Conservation (phyloP, 2,888 invertebrate genomes). For the Drosophila sordidula region DNA sequence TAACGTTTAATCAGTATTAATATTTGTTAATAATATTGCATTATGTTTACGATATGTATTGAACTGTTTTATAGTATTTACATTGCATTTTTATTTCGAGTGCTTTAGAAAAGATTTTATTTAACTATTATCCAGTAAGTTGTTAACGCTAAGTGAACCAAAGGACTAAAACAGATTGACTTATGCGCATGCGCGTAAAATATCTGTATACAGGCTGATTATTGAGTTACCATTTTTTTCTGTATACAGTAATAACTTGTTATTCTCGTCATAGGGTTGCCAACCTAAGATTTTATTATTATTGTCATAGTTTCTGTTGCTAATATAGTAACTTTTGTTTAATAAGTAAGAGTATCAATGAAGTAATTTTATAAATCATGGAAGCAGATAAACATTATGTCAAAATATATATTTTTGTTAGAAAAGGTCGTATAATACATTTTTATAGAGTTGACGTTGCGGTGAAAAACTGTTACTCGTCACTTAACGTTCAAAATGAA, state of each 20-base stretch:
- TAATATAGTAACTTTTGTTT: neutral
- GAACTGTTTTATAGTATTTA: conserved; percentile 54
- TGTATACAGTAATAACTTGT: conserved; percentile 64
- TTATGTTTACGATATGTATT: conserved; percentile 66
- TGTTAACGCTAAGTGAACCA: conserved; percentile 68
- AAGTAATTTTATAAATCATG: too few species aligned
- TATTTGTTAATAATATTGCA: conserved; percentile 45
- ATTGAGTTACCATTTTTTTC: conserved; percentile 74
- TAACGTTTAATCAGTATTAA: conserved; percentile 53
- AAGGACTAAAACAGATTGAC: conserved; percentile 66
- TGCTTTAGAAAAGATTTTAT: conserved; percentile 46
- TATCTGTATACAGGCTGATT: conserved; percentile 75
- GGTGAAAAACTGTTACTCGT: too few species aligned
- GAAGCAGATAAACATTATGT: too few species aligned
- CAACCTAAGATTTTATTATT: conserved; percentile 24
- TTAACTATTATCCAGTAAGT: conserved; percentile 64
- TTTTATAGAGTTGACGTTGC: too few species aligned
- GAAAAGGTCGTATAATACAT: too few species aligned
- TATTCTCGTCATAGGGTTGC: conserved; percentile 59
- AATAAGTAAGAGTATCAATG: neutral
- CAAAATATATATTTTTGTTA: too few species aligned
- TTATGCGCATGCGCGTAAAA: conserved; percentile 72
- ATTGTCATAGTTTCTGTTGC: neutral
- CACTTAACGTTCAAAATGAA: too few species aligned
- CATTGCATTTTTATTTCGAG: conserved; percentile 43